Conservation (phyloP, 37 sponge, comb jelly and placozoan species). For the Haliclona indistincta region DNA sequence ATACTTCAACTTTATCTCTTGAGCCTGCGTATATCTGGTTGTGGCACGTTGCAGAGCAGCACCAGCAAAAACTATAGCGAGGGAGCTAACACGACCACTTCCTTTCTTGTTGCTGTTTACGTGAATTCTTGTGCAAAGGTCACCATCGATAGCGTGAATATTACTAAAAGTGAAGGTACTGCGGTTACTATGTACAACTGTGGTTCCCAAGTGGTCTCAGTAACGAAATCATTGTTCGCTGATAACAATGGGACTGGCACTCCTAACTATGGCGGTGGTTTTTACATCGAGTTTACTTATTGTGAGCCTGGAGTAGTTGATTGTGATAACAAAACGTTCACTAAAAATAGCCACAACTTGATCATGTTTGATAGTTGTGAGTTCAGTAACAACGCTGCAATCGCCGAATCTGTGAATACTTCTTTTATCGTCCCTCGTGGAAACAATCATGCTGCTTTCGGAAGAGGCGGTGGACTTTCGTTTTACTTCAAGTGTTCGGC, state of each 20-base stretch:
- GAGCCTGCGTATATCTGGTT: too few relatives aligned
- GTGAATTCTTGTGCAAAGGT: slow-evolving; percentile 21
- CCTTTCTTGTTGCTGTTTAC: slow-evolving; percentile 37
- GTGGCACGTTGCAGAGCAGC: too few relatives aligned
- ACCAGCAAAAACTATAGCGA: too few relatives aligned
- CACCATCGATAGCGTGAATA: slow-evolving; percentile 6
- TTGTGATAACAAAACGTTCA: not conserved
- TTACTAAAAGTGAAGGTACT: slow-evolving; percentile 28
- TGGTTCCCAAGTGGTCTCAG: slow-evolving; percentile 1
- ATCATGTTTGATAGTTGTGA: not conserved
- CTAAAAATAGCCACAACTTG: not conserved
- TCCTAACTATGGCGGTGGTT: slow-evolving; percentile 38
- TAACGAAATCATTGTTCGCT: too few relatives aligned
- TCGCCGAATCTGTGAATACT: not conserved
- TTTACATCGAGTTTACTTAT: slow-evolving; percentile 51
- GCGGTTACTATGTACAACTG: slow-evolving; percentile 44
- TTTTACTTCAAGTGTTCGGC: slow-evolving; percentile 46
- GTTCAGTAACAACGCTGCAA: slow-evolving; percentile 19
- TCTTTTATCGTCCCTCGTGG: slow-evolving; percentile 21
- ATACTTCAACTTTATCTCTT: too few relatives aligned
- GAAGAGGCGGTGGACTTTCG: slow-evolving; percentile 63
- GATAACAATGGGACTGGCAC: not conserved
- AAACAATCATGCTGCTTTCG: slow-evolving; percentile 32
- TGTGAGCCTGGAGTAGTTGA: slow-evolving; percentile 38
- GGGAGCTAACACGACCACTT: too few relatives aligned